Evolutionary conservation across 1,140 invertebrate genomes (phyloP).

Genomic region (Drosophila setifemur): DNA sequence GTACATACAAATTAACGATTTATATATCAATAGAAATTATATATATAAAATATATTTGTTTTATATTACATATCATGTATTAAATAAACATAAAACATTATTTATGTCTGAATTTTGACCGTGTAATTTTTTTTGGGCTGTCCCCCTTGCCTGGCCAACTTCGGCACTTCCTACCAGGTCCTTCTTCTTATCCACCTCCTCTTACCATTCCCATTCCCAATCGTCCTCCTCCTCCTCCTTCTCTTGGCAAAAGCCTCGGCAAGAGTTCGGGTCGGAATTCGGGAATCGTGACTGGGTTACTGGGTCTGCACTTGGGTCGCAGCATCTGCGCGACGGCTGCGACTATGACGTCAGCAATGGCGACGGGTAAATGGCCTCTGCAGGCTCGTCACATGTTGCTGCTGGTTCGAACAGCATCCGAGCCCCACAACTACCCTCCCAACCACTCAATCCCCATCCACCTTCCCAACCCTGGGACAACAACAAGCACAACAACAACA

Average conservation of each 20-base stretch:
- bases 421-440: too few species aligned
- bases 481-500: background rate
- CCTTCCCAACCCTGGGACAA: background rate
- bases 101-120: background rate
- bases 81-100: too few species aligned
- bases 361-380: conserved; percentile 78
- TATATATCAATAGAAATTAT: too few species aligned
- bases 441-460: background rate
- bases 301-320: conserved; percentile 29
- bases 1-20: too few species aligned
- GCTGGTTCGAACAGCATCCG: conserved; percentile 46
- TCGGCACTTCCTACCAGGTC: too few species aligned
- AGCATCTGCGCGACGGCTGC: background rate
- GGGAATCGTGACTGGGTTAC: conserved; percentile 54
- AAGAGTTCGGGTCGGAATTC: conserved; percentile 12
- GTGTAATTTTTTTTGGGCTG: background rate
- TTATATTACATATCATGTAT: too few species aligned
- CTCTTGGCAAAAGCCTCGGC: background rate
- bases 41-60: too few species aligned
- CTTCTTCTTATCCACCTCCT: background rate
- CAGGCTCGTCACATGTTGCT: conserved; percentile 73
- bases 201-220: background rate
- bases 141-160: too few species aligned
- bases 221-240: background rate
- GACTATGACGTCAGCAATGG: conserved; percentile 73